These are phyloP conservation scores for Polietes domitor DNA, from an alignment of 2,888 invertebrate genomes.

Conservation along the genomic window DNA sequence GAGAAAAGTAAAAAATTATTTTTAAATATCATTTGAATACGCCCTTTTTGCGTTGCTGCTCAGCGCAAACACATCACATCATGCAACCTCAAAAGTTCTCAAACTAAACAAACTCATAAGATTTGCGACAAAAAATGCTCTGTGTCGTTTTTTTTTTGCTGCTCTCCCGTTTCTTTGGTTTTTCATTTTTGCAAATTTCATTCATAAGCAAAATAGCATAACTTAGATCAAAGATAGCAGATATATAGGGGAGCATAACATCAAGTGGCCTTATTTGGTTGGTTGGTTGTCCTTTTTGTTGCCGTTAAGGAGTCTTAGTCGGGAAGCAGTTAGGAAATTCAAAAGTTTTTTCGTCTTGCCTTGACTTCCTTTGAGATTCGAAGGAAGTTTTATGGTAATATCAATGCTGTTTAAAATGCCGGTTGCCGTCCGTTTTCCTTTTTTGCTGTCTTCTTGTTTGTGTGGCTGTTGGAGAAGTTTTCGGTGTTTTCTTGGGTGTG, in stretches of 20 bases:
- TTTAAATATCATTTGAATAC: slow-evolving; percentile 51
- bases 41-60: neutral
- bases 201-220: slow-evolving; percentile 66
- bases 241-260: slow-evolving; percentile 26
- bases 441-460: neutral
- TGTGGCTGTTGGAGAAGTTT: neutral
- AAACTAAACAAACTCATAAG: neutral
- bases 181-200: slow-evolving; percentile 49
- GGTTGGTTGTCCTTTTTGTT: neutral
- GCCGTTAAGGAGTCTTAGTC: neutral
- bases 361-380: slow-evolving; percentile 17
- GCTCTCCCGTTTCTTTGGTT: too few species aligned
- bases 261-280: slow-evolving; percentile 40
- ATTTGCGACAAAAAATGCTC: slow-evolving; percentile 21
- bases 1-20: neutral
- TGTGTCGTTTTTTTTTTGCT: neutral
- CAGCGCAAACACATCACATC: slow-evolving; percentile 1
- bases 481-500: neutral
- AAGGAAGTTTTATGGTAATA: slow-evolving; percentile 66
- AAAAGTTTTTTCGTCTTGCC: slow-evolving; percentile 23
- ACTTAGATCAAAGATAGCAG: slow-evolving; percentile 63
- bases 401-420: slow-evolving; percentile 64
- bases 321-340: slow-evolving; percentile 14
- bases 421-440: slow-evolving; percentile 39
- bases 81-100: neutral